phyloP scores from a whole-genome alignment of 2,888 invertebrate species.

The Bombyx huttoni region DNA sequence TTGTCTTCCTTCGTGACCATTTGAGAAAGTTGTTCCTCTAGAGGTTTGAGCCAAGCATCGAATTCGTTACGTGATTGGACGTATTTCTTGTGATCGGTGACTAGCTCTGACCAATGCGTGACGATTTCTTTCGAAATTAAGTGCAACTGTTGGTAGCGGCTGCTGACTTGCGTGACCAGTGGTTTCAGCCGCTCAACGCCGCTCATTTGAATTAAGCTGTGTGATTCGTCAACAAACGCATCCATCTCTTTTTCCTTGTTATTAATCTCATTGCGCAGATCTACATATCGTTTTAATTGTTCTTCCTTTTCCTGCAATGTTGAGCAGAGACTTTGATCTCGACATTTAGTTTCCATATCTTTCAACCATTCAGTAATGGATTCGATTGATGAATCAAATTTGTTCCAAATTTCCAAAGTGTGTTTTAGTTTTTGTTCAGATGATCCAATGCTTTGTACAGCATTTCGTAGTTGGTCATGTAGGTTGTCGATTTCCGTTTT shows the following conservation, averaged over 20 bases:
- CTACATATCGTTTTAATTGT: slow-evolving; percentile 79
- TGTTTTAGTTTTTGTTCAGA: slow-evolving; percentile 82
- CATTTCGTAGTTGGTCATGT: slow-evolving; percentile 76
- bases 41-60: slow-evolving; percentile 81
- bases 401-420: slow-evolving; percentile 86
- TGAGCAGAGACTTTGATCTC: slow-evolving; percentile 88
- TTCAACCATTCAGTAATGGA: slow-evolving; percentile 89
- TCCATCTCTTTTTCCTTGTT: slow-evolving; percentile 89
- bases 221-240: slow-evolving; percentile 90
- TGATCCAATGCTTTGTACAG: slow-evolving; percentile 76
- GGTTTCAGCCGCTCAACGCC: slow-evolving; percentile 89
- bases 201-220: slow-evolving; percentile 85
- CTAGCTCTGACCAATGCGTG: slow-evolving; percentile 85
- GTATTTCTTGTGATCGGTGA: slow-evolving; percentile 86
- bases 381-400: slow-evolving; percentile 87
- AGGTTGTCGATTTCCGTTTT: slow-evolving; percentile 81
- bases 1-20: slow-evolving; percentile 77
- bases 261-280: slow-evolving; percentile 81
- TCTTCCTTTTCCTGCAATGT: slow-evolving; percentile 85
- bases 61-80: slow-evolving; percentile 82
- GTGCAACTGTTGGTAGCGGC: slow-evolving; percentile 86
- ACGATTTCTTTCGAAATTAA: slow-evolving; percentile 88
- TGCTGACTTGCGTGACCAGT: slow-evolving; percentile 90
- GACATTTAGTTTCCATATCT: slow-evolving; percentile 84
- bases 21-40: slow-evolving; percentile 78